Conservation (phyloP, 64 coral and sea anemone species). For the Astreopora myriophthalma region DNA sequence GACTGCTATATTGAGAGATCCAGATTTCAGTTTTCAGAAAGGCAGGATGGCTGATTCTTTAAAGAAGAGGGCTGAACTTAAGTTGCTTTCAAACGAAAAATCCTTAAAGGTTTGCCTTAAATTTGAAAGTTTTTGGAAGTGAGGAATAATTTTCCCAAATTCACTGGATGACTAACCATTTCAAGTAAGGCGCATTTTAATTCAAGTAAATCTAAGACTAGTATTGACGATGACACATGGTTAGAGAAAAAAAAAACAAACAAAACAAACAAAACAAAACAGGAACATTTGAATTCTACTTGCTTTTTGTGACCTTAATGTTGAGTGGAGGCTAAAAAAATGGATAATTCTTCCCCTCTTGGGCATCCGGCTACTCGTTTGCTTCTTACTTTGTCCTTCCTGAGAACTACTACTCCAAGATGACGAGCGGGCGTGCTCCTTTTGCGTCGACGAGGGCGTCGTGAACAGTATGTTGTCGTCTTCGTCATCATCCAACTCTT, state of each 20-base stretch:
- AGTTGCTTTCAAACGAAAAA: not conserved
- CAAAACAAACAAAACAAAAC: no score
- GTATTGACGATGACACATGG: no score
- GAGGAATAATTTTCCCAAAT: no score
- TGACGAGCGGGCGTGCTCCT: not conserved
- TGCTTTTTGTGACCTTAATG: not conserved
- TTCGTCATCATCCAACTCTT: not conserved
- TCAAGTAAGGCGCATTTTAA: no score
- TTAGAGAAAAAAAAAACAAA: no score
- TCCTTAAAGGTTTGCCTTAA: no score
- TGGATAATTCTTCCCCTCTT: not conserved
- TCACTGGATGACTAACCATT: no score
- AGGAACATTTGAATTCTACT: no score
- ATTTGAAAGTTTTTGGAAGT: no score
- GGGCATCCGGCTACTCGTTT: not conserved
- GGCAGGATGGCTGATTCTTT: constrained; percentile 34
- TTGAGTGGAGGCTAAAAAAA: not conserved
- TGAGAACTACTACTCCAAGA: not conserved
- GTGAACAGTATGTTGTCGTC: not conserved
- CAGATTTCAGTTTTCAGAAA: constrained; percentile 26
- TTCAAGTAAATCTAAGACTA: no score
- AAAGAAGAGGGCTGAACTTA: not conserved
- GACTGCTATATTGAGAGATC: constrained; percentile 36
- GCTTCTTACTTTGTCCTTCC: not conserved
- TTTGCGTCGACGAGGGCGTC: not conserved